A percentile compares a stretch with the other conserved stretches of the same genome.
Conservation (phyloP, 92 coral and sea anemone genomes). For the Umimayanthus chanpuru region DNA sequence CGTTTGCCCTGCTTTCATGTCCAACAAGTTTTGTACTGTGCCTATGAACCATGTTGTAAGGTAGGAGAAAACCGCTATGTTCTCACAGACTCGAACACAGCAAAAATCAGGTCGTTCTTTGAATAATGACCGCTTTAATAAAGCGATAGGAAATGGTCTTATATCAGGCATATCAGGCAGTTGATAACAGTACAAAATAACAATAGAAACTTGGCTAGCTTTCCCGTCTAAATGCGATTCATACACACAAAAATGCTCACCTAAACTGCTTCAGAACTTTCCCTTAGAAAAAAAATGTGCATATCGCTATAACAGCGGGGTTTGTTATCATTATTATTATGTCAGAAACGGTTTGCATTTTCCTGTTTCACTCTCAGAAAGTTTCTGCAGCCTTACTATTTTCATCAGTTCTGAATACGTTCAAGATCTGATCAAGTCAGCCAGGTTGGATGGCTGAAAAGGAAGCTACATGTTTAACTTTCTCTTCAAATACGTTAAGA, state of each 20-base stretch:
- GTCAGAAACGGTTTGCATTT: not conserved
- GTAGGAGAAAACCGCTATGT: not conserved
- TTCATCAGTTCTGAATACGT: not conserved
- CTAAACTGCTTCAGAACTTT: not conserved
- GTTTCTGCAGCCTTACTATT: not conserved
- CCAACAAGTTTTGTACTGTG: not conserved
- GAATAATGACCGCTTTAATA: not conserved
- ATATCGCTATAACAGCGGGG: not conserved
- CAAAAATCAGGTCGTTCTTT: not conserved
- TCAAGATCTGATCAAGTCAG: not conserved
- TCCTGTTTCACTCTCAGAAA: not conserved
- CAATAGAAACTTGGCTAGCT: not conserved
- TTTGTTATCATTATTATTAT: too few relatives aligned
- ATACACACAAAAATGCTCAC: not conserved
- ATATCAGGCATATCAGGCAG: not conserved
- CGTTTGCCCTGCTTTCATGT: not conserved
- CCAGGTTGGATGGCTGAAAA: not conserved
- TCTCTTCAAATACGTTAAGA: conserved; percentile 23
- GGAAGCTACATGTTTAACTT: not conserved
- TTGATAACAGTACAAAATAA: not conserved
- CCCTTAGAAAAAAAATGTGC: not conserved
- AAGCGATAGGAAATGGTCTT: not conserved
- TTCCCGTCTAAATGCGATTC: not conserved
- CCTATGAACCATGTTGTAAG: not conserved
- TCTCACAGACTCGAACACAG: not conserved